These are phyloP conservation scores for Syrista parreyssii DNA, from an alignment of 2,888 invertebrate genomes.

Conservation along the genomic window DNA sequence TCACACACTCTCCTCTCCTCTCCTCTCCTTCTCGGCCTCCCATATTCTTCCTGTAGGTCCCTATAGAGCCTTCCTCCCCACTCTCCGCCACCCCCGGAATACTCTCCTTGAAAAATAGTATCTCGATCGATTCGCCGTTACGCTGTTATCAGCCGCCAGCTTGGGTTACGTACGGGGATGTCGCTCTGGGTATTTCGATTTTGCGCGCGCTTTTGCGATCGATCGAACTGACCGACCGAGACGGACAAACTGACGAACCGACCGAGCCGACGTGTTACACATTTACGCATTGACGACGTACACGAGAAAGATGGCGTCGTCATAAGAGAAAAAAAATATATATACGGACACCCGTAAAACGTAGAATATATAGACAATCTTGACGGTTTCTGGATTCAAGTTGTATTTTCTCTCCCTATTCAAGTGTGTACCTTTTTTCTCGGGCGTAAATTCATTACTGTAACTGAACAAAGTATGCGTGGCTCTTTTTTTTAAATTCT, in stretches of 20 bases:
- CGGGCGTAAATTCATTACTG: slow-evolving; percentile 32
- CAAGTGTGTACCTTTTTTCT: slow-evolving; percentile 28
- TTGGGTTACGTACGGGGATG: not conserved
- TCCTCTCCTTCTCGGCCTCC: not conserved
- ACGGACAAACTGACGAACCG: not conserved
- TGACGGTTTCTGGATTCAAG: not conserved
- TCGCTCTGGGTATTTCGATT: not conserved
- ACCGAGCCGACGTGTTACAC: not conserved
- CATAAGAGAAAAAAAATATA: slow-evolving; percentile 25
- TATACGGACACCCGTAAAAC: not conserved
- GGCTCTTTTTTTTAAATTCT: not conserved
- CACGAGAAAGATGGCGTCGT: not conserved
- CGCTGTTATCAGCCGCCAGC: not conserved
- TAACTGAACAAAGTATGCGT: slow-evolving; percentile 3
- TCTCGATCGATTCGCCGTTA: not conserved
- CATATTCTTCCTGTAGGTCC: not conserved
- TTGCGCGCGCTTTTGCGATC: not conserved
- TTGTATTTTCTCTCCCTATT: slow-evolving; percentile 37
- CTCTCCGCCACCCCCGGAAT: too few relatives aligned
- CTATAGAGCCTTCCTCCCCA: not conserved
- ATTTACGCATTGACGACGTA: not conserved
- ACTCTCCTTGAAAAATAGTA: not conserved
- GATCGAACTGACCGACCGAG: not conserved
- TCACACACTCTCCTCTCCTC: not conserved
- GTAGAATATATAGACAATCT: slow-evolving; percentile 12